Percentiles rank a stretch among this genome's conserved stretches.
These are phyloP conservation scores for Aldabrachelys gigantea DNA, from an alignment of 2,113 vertebrate genomes.

Conservation along the genomic window DNA sequence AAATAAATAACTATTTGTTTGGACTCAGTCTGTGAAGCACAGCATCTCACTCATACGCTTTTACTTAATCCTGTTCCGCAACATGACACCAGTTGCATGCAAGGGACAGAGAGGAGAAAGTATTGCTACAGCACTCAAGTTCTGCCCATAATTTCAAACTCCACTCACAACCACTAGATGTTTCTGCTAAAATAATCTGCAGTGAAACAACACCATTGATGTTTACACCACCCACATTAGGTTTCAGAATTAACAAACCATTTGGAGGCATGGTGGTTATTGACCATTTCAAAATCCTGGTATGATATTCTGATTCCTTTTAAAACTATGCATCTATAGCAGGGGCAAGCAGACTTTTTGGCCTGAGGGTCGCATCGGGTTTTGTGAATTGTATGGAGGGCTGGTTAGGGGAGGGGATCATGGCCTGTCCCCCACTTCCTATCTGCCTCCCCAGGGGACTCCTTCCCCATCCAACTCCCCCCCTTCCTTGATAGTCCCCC, in stretches of 20 bases:
- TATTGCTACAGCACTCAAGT: accelerated
- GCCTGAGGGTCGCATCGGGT: too few species aligned
- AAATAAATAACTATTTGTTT: neutral
- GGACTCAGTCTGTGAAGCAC: neutral
- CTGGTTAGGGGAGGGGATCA: too few species aligned
- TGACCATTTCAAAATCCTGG: neutral
- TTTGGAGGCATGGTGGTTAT: neutral
- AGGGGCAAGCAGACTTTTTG: neutral
- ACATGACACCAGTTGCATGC: neutral
- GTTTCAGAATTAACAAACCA: neutral
- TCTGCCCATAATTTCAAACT: neutral
- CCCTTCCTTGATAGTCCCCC: too few species aligned
- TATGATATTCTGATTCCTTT: neutral
- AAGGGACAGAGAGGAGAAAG: neutral
- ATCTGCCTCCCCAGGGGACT: too few species aligned
- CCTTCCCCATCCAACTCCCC: too few species aligned
- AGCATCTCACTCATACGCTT: neutral
- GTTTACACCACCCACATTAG: neutral
- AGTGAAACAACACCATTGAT: neutral
- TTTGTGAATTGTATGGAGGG: too few species aligned
- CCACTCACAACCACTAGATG: neutral
- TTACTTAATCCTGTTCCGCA: neutral
- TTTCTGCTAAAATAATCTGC: neutral
- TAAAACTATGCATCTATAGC: neutral
- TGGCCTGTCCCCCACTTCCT: too few species aligned